A percentile compares a stretch with the other conserved stretches of the same genome.
These are phyloP conservation scores for Thunnus albacares DNA, from an alignment of 2,797 vertebrate species.

Conservation along the genomic window DNA sequence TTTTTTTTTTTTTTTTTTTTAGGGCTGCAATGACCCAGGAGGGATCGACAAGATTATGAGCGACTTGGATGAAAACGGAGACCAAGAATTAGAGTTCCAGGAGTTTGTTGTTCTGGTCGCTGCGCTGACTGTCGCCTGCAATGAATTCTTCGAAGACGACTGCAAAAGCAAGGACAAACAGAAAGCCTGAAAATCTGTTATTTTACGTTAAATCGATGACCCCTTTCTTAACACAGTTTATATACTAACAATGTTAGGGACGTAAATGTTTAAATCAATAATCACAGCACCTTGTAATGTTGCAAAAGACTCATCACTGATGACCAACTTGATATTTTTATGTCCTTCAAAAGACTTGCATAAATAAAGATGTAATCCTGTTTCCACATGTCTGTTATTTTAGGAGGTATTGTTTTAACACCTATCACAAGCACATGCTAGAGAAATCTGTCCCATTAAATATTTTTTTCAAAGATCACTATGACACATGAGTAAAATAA, in stretches of 20 bases:
- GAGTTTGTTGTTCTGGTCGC: constrained; percentile 94
- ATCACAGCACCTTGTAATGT: constrained; percentile 1
- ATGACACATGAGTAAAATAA: not conserved
- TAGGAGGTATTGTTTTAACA: too few relatives aligned
- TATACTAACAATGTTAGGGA: not conserved
- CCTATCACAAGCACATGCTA: too few relatives aligned
- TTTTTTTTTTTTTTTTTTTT: not conserved
- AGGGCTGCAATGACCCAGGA: constrained; percentile 83
- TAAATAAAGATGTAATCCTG: constrained; percentile 33
- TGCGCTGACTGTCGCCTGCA: constrained; percentile 91
- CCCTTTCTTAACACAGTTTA: not conserved
- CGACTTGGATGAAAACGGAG: constrained; percentile 92
- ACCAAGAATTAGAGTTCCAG: constrained; percentile 94
- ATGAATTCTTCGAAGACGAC: constrained; percentile 90
- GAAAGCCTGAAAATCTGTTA: not conserved
- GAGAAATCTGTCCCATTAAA: too few relatives aligned
- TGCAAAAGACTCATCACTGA: not conserved
- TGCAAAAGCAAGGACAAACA: not conserved
- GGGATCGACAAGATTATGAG: constrained; percentile 92
- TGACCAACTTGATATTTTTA: not conserved
- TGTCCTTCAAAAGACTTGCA: not conserved
- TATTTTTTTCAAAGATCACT: too few relatives aligned
- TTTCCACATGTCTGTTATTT: not conserved
- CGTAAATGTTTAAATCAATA: not conserved
- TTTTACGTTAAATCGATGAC: not conserved